Percentiles rank a stretch among this genome's conserved stretches.
These are phyloP conservation scores for Plagodis pulveraria DNA, from an alignment of 2,888 invertebrate species.

Conservation along the genomic window DNA sequence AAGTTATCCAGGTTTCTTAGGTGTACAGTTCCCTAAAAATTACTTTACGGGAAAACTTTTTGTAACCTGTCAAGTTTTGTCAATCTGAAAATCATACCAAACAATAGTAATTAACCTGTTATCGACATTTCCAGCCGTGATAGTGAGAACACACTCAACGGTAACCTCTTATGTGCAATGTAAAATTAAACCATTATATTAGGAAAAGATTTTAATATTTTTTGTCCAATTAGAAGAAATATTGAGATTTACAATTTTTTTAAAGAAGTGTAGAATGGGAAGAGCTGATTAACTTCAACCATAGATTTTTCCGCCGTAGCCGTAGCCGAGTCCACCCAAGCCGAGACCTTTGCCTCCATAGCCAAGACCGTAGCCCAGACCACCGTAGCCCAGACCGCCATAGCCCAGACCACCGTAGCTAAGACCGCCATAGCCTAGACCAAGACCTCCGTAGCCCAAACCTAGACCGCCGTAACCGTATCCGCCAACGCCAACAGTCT, in stretches of 20 bases:
- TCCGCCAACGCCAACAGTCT: slow-evolving; percentile 41
- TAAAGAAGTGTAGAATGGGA: slow-evolving; percentile 10
- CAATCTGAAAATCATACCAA: no score
- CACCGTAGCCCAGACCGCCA: slow-evolving; percentile 31
- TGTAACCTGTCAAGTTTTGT: no score
- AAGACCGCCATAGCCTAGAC: slow-evolving; percentile 23
- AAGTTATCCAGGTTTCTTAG: no score
- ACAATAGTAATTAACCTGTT: no score
- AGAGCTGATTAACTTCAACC: slow-evolving; percentile 41
- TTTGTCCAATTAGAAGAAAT: slow-evolving; percentile 39
- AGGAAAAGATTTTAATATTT: slow-evolving; percentile 29
- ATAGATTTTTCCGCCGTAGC: slow-evolving; percentile 25
- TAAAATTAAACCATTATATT: no score
- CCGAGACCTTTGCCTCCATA: slow-evolving; percentile 38
- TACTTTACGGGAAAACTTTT: no score
- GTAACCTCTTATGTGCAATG: no score
- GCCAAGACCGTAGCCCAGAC: no score
- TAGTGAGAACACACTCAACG: no score
- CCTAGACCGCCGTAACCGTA: slow-evolving; percentile 33
- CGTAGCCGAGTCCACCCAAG: slow-evolving; percentile 25
- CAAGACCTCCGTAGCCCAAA: slow-evolving; percentile 37
- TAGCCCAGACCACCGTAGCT: no score
- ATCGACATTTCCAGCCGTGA: no score
- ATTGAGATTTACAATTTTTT: slow-evolving; percentile 9
- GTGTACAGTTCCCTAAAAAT: no score